These are phyloP conservation scores for Myanophis thanlyinensis DNA, from an alignment of 2,113 vertebrate genomes.

Conservation along the genomic window DNA sequence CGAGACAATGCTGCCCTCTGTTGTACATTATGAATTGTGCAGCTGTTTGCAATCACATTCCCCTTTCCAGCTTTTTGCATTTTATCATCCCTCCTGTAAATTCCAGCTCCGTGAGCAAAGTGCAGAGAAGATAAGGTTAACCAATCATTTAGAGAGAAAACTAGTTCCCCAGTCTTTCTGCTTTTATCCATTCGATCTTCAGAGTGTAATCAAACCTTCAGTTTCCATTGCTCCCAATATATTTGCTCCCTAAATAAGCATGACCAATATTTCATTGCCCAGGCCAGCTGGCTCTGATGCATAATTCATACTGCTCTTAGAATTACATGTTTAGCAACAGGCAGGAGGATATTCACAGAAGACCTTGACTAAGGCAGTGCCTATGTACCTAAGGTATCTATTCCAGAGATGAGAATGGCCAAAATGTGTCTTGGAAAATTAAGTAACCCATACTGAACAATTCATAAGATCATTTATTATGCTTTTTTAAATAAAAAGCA, in stretches of 20 bases:
- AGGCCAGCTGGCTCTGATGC: no score
- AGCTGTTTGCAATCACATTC: not conserved
- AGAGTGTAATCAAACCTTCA: not conserved
- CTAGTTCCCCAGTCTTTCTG: not conserved
- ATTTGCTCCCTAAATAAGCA: not conserved
- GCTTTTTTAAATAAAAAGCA: not conserved
- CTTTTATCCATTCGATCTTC: not conserved
- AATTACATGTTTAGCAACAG: not conserved
- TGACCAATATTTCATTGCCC: not conserved
- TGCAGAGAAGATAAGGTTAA: not conserved
- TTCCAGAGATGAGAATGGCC: not conserved
- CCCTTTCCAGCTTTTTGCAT: not conserved
- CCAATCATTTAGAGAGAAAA: not conserved
- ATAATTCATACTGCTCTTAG: not conserved
- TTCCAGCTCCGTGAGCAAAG: not conserved
- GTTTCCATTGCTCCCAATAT: not conserved
- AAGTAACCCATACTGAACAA: not conserved
- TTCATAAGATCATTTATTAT: not conserved
- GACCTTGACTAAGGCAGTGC: not conserved
- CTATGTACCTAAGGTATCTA: not conserved
- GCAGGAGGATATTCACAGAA: not conserved
- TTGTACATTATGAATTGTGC: slow-evolving; percentile 44
- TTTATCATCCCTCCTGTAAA: not conserved
- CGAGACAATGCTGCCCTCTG: slow-evolving; percentile 66
- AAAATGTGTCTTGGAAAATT: not conserved